These are phyloP conservation scores for Sebastes glaucus DNA, from an alignment of 2,797 vertebrate genomes.

Conservation along the genomic window DNA sequence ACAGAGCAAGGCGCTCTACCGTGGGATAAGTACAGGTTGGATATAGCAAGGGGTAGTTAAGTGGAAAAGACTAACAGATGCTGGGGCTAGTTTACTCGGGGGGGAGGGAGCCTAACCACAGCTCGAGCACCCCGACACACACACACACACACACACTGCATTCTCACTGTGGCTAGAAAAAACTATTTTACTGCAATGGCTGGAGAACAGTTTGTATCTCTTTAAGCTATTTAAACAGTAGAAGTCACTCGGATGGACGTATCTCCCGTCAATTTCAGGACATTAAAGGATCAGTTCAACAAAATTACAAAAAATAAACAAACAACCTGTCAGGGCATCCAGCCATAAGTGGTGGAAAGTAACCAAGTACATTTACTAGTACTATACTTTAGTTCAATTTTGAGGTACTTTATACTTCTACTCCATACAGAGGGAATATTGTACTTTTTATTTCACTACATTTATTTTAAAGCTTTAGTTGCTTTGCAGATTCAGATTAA, in stretches of 20 bases:
- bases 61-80: constrained; percentile 86
- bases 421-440: neutral
- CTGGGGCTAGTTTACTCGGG: constrained; percentile 80
- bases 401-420: neutral
- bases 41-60: constrained; percentile 85
- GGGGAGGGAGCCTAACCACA: constrained; percentile 76
- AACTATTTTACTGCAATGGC: constrained; percentile 59
- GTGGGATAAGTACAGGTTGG: constrained; percentile 85
- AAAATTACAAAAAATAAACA: neutral
- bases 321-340: too few relatives aligned
- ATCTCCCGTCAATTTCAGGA: neutral
- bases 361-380: neutral
- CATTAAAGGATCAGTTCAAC: constrained; percentile 2
- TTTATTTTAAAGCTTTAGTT: neutral
- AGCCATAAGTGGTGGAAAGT: neutral
- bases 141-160: constrained; percentile 36
- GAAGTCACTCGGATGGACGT: neutral
- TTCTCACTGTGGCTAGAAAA: constrained; percentile 63
- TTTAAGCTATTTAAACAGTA: constrained; percentile 61
- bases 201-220: constrained; percentile 65
- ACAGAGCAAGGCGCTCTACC: constrained; percentile 58
- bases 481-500: neutral
- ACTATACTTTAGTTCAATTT: too few relatives aligned
- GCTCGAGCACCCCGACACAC: constrained; percentile 60
- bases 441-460: neutral